Base-by-base conservation (phyloP, 2,113 vertebrate genomes). In the Cryptotis parvus region DNA sequence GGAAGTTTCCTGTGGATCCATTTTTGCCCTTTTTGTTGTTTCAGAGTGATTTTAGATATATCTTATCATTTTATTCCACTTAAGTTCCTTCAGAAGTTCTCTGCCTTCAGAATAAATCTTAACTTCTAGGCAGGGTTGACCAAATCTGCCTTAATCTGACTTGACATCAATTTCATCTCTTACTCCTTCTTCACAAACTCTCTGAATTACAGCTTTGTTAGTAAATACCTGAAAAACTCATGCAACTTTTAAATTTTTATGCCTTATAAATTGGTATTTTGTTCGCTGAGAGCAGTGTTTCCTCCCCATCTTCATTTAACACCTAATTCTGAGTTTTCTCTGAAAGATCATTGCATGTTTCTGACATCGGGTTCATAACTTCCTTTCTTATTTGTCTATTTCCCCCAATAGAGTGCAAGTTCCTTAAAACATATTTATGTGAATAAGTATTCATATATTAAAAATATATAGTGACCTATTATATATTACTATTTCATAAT, bases 11-110 rank as follows among this genome's bases (percentile, higher is more conserved):
- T 43, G 24, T 66, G 84, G 89, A 80, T 49, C 63, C 24, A 14
- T 81, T 91, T 39, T 18, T 90, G 74, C 35, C 77, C 26, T 93
- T 29, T 52, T 91, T 89, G 33, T 37, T 94, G 2, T 89, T 91
- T 43, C 65, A 92, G 76, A 76, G 29, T 81, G 65, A 58, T 70
- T 90, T 85, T 72, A 69, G 49, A 11, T 20, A 68, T 58, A 63
- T 22, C 69, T 69, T 41, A 82, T 52, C 55, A 66, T 78, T 81
- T 85, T 3, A 45, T 31, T 78, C 69, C 75, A 9, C 18, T 29
- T 52, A 75, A 61, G 4, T 9, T 77, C 61, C 27, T 65, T 72
- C 31, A 76, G 33, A 68, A 73, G 27, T 5, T 81, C 45, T 81
- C 73, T 49, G 45, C 45, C 14, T 49, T 49, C 14, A 14, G 4